Percentiles rank a stretch among this genome's conserved stretches.
These are phyloP conservation scores for Ceratoteleas bidentatus DNA, from an alignment of 1,140 invertebrate species.

Conservation along the genomic window DNA sequence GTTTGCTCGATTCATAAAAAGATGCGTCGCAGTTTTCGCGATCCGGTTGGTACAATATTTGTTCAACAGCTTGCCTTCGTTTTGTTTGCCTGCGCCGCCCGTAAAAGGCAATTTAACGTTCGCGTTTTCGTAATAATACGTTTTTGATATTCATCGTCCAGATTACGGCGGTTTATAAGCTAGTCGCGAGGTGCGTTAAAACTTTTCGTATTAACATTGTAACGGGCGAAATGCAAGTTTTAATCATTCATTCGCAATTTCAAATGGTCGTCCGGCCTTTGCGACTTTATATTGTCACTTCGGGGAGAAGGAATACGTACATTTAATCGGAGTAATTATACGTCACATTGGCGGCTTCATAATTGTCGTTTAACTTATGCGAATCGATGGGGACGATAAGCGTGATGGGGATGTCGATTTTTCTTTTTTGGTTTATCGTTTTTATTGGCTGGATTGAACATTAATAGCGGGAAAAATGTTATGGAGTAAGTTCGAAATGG, in stretches of 20 bases:
- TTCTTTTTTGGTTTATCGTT: too few species aligned
- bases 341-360: slow-evolving; percentile 8
- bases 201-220: slow-evolving; percentile 21
- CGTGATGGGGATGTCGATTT: too few species aligned
- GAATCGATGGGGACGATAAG: neutral
- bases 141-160: slow-evolving; percentile 1
- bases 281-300: slow-evolving; percentile 29
- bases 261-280: slow-evolving; percentile 9
- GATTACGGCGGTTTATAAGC: slow-evolving; percentile 5
- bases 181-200: slow-evolving; percentile 9
- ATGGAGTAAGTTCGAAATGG: too few species aligned
- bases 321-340: slow-evolving; percentile 11
- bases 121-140: neutral
- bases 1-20: slow-evolving; percentile 29
- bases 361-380: slow-evolving; percentile 16
- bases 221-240: slow-evolving; percentile 20
- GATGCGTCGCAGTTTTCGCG: slow-evolving; percentile 3
- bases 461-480: too few species aligned
- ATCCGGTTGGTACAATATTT: slow-evolving; percentile 16
- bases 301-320: slow-evolving; percentile 4
- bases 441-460: too few species aligned
- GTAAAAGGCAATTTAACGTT: neutral
- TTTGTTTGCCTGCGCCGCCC: neutral
- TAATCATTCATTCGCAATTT: slow-evolving; percentile 35
- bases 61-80: slow-evolving; percentile 9